Base-by-base conservation (phyloP, 2,797 vertebrate genomes). In the Aythya fuligula region DNA sequence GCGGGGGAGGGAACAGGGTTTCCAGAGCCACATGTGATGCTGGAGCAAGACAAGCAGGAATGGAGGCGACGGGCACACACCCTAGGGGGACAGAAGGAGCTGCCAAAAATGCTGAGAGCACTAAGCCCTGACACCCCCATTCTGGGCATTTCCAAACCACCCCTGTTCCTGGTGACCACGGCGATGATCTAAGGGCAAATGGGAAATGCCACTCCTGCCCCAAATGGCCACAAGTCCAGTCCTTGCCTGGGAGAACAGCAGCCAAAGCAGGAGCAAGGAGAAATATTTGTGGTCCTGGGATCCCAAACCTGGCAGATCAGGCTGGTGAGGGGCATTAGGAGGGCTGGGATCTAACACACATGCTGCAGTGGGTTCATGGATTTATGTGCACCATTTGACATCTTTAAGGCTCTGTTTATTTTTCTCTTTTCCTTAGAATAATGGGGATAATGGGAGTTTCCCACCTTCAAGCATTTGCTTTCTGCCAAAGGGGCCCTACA, bases 251-350 rank as follows among this genome's bases (percentile, higher is more conserved):
- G 34, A 73, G 83, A 60, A 69, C 1, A 2, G 70, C 41, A 80
- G 34, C 27, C 61, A 22, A 6, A 70, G 27, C n/a, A 77, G 18
- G 53, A 81, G 6, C 16, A 20, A n/a, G 1, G 3, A 28, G 13
- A 75, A 75, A 38, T 0, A 0, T 54, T 27, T 27, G 2, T 53
- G n/a, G 39, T 39, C 36, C 61, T 16, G 36, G 49, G 11, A 6
- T 38, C 3, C 5, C 62, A 60, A 39, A 15, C 41, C 13, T 36
- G 27, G 20, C 56, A 79, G 30, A 21, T 32, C 6, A 30, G 32
- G 28, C 14, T 78, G 43, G 8, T 77, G 62, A 67, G 38, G 65
- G 32, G 17, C 22, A 22, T 69, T 10, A 7, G 24, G 39, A 53
- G 56, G 87, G n/a, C 58, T 82, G 75, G 34, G 19, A 34, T 65